A percentile compares a stretch with the other conserved stretches of the same genome.
Conservation (phyloP, 2,888 invertebrate genomes). For the Agrotis segetum region DNA sequence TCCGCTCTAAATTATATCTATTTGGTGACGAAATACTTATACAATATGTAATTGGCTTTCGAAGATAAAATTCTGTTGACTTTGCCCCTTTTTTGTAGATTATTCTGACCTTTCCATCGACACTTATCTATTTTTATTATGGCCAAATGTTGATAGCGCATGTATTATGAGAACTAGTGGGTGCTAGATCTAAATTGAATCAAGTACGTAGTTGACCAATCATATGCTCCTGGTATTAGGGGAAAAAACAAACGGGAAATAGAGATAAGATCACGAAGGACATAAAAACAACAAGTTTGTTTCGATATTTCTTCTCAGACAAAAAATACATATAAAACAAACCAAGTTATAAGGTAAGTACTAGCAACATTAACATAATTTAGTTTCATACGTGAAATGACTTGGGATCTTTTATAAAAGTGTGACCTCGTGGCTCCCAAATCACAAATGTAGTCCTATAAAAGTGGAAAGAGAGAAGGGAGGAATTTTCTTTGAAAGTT, state of each 20-base stretch:
- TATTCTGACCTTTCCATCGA: constrained; percentile 11
- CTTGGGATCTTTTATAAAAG: neutral
- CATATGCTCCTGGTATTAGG: neutral
- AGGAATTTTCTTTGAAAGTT: neutral
- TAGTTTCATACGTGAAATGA: too few relatives aligned
- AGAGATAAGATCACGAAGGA: neutral
- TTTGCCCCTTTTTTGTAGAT: neutral
- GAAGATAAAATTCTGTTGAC: neutral
- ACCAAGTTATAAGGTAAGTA: too few relatives aligned
- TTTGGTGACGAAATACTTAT: constrained; percentile 23
- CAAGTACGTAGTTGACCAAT: neutral
- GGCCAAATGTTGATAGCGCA: neutral
- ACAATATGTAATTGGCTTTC: neutral
- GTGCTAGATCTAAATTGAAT: neutral
- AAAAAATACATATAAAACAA: too few relatives aligned
- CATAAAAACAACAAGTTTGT: neutral
- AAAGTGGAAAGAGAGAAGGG: too few relatives aligned
- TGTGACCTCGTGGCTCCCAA: neutral
- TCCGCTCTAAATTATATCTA: constrained; percentile 13
- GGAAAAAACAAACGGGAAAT: neutral
- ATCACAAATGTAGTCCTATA: too few relatives aligned
- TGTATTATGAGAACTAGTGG: neutral
- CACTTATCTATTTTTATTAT: neutral
- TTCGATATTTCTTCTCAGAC: too few relatives aligned
- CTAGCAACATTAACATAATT: too few relatives aligned